phyloP scores from a whole-genome alignment of 2,113 vertebrate species.

The Eudyptes chrysolophus region DNA sequence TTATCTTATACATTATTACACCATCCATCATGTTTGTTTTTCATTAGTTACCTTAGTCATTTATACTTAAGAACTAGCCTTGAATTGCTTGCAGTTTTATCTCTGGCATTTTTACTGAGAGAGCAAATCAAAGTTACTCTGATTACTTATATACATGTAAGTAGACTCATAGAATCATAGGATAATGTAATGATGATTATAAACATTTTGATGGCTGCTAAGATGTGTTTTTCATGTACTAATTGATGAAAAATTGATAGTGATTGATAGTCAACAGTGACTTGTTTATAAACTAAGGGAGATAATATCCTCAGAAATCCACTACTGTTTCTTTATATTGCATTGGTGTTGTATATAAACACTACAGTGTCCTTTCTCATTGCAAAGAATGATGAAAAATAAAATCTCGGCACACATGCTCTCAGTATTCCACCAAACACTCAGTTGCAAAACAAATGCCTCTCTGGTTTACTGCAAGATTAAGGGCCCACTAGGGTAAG shows the following conservation, averaged over 20 bases:
- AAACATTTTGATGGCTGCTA: not conserved
- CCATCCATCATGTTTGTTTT: conserved; percentile 6
- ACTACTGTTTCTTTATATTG: not conserved
- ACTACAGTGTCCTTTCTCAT: not conserved
- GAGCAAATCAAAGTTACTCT: not conserved
- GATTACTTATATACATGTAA: not conserved
- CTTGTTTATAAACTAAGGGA: not conserved
- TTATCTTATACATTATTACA: not conserved
- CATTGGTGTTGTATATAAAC: not conserved
- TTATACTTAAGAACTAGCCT: not conserved
- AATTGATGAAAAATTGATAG: not conserved
- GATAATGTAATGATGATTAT: not conserved
- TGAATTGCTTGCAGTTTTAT: not conserved
- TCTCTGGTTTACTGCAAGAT: conserved; percentile 25
- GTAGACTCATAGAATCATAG: not conserved
- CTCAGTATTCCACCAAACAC: not conserved
- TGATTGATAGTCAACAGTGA: not conserved
- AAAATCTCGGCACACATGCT: not conserved
- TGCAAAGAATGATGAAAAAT: conserved; percentile 25
- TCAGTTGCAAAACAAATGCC: conserved; percentile 11
- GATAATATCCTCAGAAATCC: not conserved
- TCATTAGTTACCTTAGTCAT: not conserved
- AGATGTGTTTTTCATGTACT: not conserved
- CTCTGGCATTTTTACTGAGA: not conserved
- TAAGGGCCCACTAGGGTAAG: not conserved